Conservation (phyloP, 2,113 vertebrate genomes). For the Sigmodon hispidus region DNA sequence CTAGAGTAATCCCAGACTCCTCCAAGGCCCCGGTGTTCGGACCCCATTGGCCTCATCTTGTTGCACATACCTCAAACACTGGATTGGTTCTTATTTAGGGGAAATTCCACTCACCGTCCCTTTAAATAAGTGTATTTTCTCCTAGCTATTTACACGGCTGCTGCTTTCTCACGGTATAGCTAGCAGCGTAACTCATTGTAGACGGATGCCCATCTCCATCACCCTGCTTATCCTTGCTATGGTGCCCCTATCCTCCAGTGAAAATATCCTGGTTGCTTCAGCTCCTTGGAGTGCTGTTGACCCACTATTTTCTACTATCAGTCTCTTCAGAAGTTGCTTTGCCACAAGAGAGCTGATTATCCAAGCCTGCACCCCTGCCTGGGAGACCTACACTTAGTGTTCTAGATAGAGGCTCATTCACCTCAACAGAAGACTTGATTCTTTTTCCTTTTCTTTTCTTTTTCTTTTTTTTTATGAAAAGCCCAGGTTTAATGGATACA, state of each 20-base stretch:
- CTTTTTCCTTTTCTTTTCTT: too few species aligned
- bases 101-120: not conserved
- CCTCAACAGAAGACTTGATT: not conserved
- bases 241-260: not conserved
- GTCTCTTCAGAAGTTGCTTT: not conserved
- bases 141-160: not conserved
- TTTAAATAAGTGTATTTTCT: constrained; percentile 6
- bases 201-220: not conserved
- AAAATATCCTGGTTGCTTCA: not conserved
- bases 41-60: not conserved
- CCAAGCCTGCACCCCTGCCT: not conserved
- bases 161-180: not conserved
- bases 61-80: not conserved
- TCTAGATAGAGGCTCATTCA: not conserved
- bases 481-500: too few species aligned
- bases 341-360: not conserved
- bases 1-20: constrained; percentile 1
- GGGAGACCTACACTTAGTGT: not conserved
- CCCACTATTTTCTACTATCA: not conserved
- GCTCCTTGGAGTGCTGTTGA: not conserved
- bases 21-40: not conserved
- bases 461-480: too few species aligned
- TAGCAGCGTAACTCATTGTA: not conserved
- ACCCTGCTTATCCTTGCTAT: not conserved
- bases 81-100: not conserved